Conservation (phyloP, 2,888 invertebrate species). For the Parascotia fuliginaria region DNA sequence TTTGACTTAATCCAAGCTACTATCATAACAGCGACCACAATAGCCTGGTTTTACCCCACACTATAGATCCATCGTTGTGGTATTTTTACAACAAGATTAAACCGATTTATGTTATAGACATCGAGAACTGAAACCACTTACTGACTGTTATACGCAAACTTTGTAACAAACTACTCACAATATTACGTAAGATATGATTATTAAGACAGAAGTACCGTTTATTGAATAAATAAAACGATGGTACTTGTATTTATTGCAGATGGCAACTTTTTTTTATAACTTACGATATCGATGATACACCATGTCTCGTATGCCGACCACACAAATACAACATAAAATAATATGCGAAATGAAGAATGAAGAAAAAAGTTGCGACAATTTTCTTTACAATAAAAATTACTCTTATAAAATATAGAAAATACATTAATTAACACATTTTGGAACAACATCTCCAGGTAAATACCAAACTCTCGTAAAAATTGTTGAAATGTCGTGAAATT, state of each 20-base stretch:
- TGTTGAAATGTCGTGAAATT: not conserved
- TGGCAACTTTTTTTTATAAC: too few species aligned
- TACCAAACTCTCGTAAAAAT: not conserved
- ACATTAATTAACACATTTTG: too few species aligned
- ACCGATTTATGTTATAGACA: slow-evolving; percentile 67
- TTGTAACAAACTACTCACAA: slow-evolving; percentile 23
- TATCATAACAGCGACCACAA: not conserved
- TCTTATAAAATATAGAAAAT: too few species aligned
- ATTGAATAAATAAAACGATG: not conserved
- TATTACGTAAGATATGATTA: not conserved
- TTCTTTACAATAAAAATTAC: too few species aligned
- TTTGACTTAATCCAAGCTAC: not conserved
- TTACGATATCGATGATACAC: too few species aligned
- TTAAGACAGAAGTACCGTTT: not conserved
- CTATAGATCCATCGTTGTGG: slow-evolving; percentile 8
- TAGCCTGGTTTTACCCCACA: slow-evolving; percentile 1
- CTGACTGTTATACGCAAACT: slow-evolving; percentile 44
- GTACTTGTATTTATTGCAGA: too few species aligned
- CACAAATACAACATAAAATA: too few species aligned
- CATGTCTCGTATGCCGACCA: too few species aligned
- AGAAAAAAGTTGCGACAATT: too few species aligned
- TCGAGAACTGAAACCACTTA: slow-evolving; percentile 61
- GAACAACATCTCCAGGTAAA: slow-evolving; percentile 6
- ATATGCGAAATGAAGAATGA: too few species aligned
- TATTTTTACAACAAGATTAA: slow-evolving; percentile 43